These are phyloP conservation scores for Strix aluco DNA, from an alignment of 2,113 vertebrate genomes.

Conservation along the genomic window DNA sequence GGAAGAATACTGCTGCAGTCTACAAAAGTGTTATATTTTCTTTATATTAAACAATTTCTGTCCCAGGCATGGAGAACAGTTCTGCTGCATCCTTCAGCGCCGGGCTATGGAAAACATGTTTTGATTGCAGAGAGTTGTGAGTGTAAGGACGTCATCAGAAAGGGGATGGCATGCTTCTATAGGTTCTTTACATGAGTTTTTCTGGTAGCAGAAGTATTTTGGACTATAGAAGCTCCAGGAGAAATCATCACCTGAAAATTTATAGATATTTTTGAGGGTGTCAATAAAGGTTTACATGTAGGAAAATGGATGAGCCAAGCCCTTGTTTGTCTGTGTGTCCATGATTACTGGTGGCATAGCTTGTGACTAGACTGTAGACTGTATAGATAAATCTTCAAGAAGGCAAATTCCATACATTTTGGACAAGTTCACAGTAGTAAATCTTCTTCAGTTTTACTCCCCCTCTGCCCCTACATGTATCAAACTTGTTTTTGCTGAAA, in stretches of 20 bases:
- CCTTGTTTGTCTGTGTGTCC: neutral
- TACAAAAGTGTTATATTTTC: neutral
- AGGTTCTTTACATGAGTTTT: neutral
- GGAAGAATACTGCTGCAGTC: neutral
- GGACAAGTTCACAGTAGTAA: neutral
- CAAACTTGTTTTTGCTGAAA: neutral
- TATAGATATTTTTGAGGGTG: neutral
- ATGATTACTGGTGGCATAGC: neutral
- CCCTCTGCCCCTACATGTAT: accelerated
- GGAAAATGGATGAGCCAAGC: neutral
- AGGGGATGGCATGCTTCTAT: neutral
- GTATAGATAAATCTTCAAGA: neutral
- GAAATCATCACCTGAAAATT: neutral
- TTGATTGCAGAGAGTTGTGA: neutral
- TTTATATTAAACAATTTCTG: neutral
- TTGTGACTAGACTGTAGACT: neutral
- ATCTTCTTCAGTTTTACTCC: neutral
- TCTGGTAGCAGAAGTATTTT: neutral
- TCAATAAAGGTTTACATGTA: neutral
- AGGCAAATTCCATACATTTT: neutral
- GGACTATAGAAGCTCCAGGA: neutral
- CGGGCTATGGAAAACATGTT: neutral
- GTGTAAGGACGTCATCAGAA: neutral
- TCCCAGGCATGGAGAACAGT: too few relatives aligned
- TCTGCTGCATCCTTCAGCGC: neutral